These are phyloP conservation scores for Palythoa caribaeorum DNA, from an alignment of 92 coral and sea anemone genomes.

Conservation along the genomic window DNA sequence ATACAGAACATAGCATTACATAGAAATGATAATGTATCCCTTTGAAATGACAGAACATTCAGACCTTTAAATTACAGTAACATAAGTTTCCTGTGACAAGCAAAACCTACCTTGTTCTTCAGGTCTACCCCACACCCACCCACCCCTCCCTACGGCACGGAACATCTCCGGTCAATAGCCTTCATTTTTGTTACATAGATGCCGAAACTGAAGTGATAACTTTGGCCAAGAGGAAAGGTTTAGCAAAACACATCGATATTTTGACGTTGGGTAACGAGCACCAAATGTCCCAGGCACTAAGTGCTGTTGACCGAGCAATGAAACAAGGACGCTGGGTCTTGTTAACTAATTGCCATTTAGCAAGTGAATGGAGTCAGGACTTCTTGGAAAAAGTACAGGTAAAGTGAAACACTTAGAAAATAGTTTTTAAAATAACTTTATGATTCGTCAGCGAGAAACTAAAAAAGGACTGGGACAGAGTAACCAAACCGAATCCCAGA, in stretches of 20 bases:
- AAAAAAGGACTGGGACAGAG: no score
- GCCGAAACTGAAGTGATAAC: conserved; percentile 79
- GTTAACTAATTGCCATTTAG: conserved; percentile 86
- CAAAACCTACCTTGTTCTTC: no score
- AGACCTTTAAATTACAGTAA: background rate
- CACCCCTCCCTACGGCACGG: no score
- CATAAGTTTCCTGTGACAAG: background rate
- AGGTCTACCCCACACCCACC: no score
- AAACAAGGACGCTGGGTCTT: conserved; percentile 87
- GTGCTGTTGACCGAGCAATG: conserved; percentile 79
- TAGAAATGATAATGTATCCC: no score
- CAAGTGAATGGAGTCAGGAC: conserved; percentile 76
- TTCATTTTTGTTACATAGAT: conserved; percentile 48
- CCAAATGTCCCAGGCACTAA: conserved; percentile 67
- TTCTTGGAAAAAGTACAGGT: conserved; percentile 83
- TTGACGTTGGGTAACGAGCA: conserved; percentile 73
- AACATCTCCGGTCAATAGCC: background rate
- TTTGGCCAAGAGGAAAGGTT: conserved; percentile 75
- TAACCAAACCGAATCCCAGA: no score
- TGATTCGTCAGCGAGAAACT: background rate
- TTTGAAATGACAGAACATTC: background rate
- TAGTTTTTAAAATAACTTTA: background rate
- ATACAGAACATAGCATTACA: no score
- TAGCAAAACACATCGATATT: conserved; percentile 51
- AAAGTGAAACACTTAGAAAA: background rate